Conservation (phyloP, 2,888 invertebrate species). For the Pimpla rufipes region DNA sequence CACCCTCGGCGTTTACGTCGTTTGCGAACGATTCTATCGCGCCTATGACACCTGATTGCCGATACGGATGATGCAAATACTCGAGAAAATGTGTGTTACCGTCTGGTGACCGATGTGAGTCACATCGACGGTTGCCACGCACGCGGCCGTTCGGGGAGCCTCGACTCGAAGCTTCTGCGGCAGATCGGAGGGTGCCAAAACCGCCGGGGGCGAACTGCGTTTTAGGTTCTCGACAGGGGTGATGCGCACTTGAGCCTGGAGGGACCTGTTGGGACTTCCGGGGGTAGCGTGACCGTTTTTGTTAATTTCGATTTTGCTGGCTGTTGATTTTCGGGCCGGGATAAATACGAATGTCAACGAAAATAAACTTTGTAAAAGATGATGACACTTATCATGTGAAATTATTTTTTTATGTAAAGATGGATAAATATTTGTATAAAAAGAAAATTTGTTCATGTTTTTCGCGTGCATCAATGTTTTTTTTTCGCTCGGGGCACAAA, state of each 20-base stretch:
- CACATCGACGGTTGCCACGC: conserved; percentile 4
- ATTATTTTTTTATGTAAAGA: too few species aligned
- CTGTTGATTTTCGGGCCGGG: too few species aligned
- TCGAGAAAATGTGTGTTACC: conserved; percentile 38
- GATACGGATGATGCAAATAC: conserved; percentile 62
- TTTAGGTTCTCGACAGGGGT: not conserved
- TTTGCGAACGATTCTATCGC: conserved; percentile 11
- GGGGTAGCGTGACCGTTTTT: too few species aligned
- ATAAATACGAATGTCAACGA: too few species aligned
- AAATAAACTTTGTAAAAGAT: too few species aligned
- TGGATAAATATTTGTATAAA: too few species aligned
- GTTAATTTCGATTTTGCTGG: not conserved
- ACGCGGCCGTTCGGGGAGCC: too few species aligned
- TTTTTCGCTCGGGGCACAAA: too few species aligned
- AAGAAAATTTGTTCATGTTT: too few species aligned
- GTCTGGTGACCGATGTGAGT: conserved; percentile 22
- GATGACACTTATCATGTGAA: too few species aligned
- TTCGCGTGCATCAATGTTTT: too few species aligned
- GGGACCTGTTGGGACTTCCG: not conserved
- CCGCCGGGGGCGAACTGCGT: not conserved
- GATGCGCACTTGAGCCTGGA: not conserved
- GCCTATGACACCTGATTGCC: conserved; percentile 5
- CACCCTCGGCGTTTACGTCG: not conserved
- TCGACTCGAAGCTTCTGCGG: not conserved
- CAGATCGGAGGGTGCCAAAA: conserved; percentile 5